These are phyloP conservation scores for Mizuhopecten yessoensis DNA, from an alignment of 1,140 invertebrate genomes.

Conservation along the genomic window DNA sequence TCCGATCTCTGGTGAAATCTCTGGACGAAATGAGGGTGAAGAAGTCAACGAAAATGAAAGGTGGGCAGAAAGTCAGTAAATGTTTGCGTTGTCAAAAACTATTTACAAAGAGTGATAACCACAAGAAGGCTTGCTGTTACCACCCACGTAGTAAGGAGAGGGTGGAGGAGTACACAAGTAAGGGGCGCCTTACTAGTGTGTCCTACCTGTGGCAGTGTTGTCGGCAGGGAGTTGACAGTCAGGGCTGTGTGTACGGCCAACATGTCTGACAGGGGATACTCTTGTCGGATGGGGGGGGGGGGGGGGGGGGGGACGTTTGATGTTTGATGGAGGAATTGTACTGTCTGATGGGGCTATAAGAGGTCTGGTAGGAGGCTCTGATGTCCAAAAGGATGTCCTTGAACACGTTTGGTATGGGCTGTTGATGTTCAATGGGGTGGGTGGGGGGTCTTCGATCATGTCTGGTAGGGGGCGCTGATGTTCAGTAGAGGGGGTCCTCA, in stretches of 20 bases:
- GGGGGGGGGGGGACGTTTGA: too few relatives aligned
- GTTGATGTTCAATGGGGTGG: too few relatives aligned
- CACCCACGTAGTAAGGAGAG: conserved; percentile 77
- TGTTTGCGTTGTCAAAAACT: conserved; percentile 80
- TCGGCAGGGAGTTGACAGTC: conserved; percentile 71
- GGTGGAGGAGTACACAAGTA: conserved; percentile 75
- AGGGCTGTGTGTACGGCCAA: conserved; percentile 77
- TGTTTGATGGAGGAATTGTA: neutral
- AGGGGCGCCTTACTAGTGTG: conserved; percentile 73
- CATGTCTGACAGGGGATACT: conserved; percentile 69
- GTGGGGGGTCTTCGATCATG: too few relatives aligned
- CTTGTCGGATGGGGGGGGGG: neutral
- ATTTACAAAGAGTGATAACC: conserved; percentile 78
- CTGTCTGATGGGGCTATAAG: too few relatives aligned
- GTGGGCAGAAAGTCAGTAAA: conserved; percentile 87
- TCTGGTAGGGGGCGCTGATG: neutral
- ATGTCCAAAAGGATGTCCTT: too few relatives aligned
- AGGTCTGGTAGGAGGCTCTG: too few relatives aligned
- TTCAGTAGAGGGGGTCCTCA: too few relatives aligned
- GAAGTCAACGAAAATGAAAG: conserved; percentile 62
- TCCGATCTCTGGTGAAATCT: conserved; percentile 64
- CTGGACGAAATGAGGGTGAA: conserved; percentile 66
- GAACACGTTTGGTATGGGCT: too few relatives aligned
- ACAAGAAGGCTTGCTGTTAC: conserved; percentile 79
- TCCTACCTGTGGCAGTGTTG: conserved; percentile 79